These are phyloP conservation scores for Caenorhabditis latens DNA, from an alignment of 1,140 invertebrate genomes.

Conservation along the genomic window DNA sequence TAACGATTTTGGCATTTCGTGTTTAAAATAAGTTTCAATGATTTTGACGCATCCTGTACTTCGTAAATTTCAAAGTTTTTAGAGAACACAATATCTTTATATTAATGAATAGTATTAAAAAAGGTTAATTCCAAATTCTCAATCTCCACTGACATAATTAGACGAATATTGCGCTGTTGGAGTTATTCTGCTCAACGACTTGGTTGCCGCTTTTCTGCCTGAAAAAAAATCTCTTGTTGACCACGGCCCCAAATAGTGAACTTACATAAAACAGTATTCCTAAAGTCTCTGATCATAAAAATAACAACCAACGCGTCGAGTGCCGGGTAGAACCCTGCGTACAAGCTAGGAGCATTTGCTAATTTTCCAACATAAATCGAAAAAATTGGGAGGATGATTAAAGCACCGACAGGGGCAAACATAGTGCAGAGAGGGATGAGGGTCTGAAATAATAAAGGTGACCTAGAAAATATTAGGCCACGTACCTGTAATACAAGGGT, in stretches of 20 bases:
- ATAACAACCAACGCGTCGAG: background rate
- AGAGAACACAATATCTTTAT: too few species aligned
- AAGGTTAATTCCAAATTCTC: too few species aligned
- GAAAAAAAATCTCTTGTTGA: too few species aligned
- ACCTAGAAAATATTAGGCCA: background rate
- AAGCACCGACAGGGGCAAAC: background rate
- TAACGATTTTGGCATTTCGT: too few species aligned
- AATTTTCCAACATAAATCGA: background rate
- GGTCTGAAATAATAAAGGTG: background rate
- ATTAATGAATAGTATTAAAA: too few species aligned
- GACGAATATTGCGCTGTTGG: too few species aligned
- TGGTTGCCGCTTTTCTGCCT: too few species aligned
- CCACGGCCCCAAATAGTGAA: background rate
- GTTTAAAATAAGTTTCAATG: too few species aligned
- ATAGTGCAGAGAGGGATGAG: background rate
- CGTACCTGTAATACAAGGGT: background rate
- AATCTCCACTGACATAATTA: too few species aligned
- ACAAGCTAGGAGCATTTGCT: background rate
- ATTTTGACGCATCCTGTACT: too few species aligned
- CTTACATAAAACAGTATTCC: constrained; percentile 14
- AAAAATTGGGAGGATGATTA: background rate
- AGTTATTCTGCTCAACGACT: too few species aligned
- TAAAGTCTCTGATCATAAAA: constrained; percentile 17
- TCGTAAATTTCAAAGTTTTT: too few species aligned
- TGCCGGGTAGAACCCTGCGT: background rate